A percentile compares a stretch with the other conserved stretches of the same genome.
These are phyloP conservation scores for Trematomus loennbergii DNA, from an alignment of 2,113 vertebrate genomes.

Conservation along the genomic window DNA sequence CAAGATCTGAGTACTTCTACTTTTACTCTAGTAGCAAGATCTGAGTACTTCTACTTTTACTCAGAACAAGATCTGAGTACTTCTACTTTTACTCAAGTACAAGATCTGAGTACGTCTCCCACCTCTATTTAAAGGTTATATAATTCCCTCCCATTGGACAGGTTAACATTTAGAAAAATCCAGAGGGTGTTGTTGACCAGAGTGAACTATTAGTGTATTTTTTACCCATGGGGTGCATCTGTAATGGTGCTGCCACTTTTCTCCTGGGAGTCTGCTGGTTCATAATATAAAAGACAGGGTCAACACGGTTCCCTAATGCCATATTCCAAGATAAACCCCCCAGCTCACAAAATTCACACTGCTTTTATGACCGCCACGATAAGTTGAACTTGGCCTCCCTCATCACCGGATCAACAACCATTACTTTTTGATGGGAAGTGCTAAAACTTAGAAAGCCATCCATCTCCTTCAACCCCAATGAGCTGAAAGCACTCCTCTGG, in stretches of 20 bases:
- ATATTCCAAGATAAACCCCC: neutral
- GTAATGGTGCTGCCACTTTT: neutral
- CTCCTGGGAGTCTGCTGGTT: neutral
- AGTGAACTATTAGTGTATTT: neutral
- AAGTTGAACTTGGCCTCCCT: neutral
- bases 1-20: too few species aligned
- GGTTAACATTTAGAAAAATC: constrained; percentile 25
- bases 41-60: too few species aligned
- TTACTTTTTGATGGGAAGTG: constrained; percentile 22
- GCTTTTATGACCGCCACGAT: neutral
- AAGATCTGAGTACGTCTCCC: too few species aligned
- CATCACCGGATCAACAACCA: constrained; percentile 9
- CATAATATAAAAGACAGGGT: too few species aligned
- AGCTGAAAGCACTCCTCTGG: neutral
- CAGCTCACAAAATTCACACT: neutral
- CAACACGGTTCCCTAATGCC: too few species aligned
- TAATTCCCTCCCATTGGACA: constrained; percentile 23
- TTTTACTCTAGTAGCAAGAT: too few species aligned
- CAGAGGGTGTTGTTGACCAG: neutral
- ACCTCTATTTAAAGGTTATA: neutral
- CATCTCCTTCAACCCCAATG: constrained; percentile 3
- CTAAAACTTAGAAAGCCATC: neutral
- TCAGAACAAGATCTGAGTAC: too few species aligned
- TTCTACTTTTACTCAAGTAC: too few species aligned
- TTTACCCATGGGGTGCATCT: neutral